Percentiles rank a stretch among this genome's conserved stretches.
Evolutionary conservation across 2,797 vertebrate genomes (phyloP).

Genomic region (Australoheros facetus): DNA sequence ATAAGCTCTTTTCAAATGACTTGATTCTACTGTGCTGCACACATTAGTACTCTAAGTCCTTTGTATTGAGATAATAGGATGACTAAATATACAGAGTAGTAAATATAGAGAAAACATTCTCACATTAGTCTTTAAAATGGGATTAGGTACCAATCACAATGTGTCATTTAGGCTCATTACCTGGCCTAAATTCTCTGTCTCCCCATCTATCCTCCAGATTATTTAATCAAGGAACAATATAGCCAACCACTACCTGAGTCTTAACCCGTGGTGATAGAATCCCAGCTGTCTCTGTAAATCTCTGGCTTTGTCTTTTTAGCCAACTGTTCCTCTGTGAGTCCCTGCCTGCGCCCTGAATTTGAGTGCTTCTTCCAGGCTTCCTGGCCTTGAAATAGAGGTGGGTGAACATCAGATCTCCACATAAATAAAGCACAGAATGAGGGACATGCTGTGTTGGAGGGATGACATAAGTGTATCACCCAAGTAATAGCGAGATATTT

Average conservation of each 20-base stretch:
- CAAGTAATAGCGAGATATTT: neutral
- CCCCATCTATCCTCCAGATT: neutral
- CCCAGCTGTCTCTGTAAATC: slow-evolving; percentile 26
- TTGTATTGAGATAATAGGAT: neutral
- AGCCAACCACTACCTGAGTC: slow-evolving; percentile 14
- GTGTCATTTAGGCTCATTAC: slow-evolving; percentile 13
- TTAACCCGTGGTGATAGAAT: slow-evolving; percentile 11
- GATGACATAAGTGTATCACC: neutral
- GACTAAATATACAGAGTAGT: neutral
- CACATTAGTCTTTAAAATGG: slow-evolving; percentile 10
- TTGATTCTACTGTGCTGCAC: slow-evolving; percentile 7
- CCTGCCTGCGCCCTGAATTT: slow-evolving; percentile 5
- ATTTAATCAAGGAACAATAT: slow-evolving; percentile 30
- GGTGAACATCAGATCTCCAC: neutral
- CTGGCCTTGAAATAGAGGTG: slow-evolving; percentile 6
- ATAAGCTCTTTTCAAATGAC: slow-evolving; percentile 13
- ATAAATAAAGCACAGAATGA: neutral
- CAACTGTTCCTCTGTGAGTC: slow-evolving; percentile 1
- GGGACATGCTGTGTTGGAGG: neutral
- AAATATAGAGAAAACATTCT: neutral
- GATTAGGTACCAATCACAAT: neutral
- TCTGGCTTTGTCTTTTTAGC: slow-evolving; percentile 20
- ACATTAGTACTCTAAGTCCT: neutral
- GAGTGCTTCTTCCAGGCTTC: slow-evolving; percentile 8
- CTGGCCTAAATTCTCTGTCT: neutral